Conservation (phyloP, 23 tunicate genomes). For the Diplosoma virens region DNA sequence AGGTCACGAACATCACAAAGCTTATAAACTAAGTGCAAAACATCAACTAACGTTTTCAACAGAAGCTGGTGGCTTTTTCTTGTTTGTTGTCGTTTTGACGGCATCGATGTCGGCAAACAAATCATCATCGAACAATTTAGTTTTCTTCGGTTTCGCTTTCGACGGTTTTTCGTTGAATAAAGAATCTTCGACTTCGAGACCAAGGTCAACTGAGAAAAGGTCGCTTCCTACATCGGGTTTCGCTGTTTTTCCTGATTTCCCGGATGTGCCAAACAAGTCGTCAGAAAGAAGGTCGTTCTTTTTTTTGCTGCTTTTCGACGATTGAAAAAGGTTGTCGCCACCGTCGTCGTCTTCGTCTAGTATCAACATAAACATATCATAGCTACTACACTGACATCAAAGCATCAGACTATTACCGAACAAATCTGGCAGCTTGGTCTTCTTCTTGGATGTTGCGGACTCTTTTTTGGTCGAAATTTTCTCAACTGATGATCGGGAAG, state of each 20-base stretch:
- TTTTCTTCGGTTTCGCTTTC: slow-evolving; percentile 4
- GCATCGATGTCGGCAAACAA: slow-evolving; percentile 27
- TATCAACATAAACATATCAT: too few species aligned
- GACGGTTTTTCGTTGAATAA: background rate
- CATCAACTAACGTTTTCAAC: slow-evolving; percentile 8
- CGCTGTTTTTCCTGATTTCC: background rate
- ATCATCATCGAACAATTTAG: slow-evolving; percentile 16
- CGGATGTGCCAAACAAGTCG: background rate
- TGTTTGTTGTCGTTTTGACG: too few species aligned
- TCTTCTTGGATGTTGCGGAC: background rate
- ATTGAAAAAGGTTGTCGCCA: slow-evolving; percentile 12
- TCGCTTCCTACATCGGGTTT: background rate
- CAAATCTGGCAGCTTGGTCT: background rate
- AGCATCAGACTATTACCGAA: slow-evolving; percentile 5
- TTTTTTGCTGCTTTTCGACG: background rate
- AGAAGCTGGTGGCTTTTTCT: background rate
- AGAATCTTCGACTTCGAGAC: background rate
- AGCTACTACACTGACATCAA: too few species aligned
- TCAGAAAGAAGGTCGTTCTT: background rate
- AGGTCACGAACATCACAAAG: background rate
- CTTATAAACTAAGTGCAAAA: background rate
- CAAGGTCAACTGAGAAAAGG: slow-evolving; percentile 4
- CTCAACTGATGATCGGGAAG: too few species aligned
- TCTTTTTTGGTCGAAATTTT: too few species aligned
- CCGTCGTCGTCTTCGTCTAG: too few species aligned